phyloP scores from a whole-genome alignment of 2,797 vertebrate genomes.

The Neopelma chrysocephalum region DNA sequence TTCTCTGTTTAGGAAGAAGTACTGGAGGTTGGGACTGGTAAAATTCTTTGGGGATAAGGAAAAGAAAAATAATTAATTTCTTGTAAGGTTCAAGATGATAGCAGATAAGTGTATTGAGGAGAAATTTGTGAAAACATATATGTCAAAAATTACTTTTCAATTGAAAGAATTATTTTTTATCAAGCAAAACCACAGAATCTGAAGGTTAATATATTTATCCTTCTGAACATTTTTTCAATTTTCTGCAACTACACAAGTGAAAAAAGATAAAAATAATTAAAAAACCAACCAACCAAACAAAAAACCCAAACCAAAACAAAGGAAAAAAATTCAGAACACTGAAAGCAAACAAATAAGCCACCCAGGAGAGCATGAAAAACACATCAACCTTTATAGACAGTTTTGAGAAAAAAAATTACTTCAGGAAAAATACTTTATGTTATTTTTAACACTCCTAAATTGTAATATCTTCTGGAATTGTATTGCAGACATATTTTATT shows the following conservation, averaged over 20 bases:
- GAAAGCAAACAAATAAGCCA: background rate
- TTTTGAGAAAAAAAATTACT: background rate
- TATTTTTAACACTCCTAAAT: background rate
- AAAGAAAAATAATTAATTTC: background rate
- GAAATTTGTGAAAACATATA: background rate
- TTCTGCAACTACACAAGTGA: background rate
- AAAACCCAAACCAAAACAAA: background rate
- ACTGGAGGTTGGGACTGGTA: background rate
- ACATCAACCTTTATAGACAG: background rate
- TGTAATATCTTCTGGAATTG: background rate
- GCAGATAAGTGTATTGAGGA: background rate
- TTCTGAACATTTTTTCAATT: background rate
- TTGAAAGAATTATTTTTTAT: background rate
- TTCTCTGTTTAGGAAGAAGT: background rate
- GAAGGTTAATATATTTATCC: background rate
- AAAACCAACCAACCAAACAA: background rate
- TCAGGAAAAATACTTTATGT: background rate
- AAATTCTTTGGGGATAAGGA: background rate
- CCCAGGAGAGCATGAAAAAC: background rate
- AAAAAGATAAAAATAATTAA: background rate
- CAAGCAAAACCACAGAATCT: background rate
- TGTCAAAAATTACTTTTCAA: background rate
- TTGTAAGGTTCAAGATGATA: background rate
- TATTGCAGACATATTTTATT: background rate
- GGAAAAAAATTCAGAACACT: background rate